Evolutionary conservation across 2,888 invertebrate genomes (phyloP).

Genomic region (Cenopis cana): DNA sequence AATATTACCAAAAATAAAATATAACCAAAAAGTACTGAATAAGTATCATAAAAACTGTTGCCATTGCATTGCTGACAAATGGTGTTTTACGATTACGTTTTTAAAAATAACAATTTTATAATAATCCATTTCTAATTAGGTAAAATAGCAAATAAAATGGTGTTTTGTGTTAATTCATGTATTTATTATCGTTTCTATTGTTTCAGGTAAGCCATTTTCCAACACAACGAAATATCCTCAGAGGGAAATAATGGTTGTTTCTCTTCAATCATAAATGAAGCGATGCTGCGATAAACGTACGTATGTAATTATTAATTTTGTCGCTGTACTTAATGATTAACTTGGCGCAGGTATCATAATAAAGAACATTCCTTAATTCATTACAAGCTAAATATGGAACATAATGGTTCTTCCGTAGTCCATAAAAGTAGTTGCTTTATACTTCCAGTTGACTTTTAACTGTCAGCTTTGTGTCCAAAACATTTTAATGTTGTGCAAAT

Average conservation of each 20-base stretch:
- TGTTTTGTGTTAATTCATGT: no score
- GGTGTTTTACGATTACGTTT: no score
- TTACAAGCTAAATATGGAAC: conserved; percentile 36
- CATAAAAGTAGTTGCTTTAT: conserved; percentile 28
- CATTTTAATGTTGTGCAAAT: background rate
- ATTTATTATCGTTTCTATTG: conserved; percentile 13
- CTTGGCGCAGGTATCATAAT: conserved; percentile 34
- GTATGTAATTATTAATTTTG: background rate
- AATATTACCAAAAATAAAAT: no score
- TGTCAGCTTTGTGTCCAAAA: conserved; percentile 13
- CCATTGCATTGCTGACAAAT: no score
- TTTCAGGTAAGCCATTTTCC: conserved; percentile 32
- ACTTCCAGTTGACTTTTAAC: conserved; percentile 13
- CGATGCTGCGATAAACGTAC: background rate
- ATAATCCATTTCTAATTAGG: no score
- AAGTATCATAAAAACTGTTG: no score
- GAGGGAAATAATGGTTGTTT: background rate
- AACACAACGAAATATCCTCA: background rate
- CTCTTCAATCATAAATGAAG: background rate
- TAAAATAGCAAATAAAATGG: no score
- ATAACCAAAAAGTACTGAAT: no score
- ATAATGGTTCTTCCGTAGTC: conserved; percentile 31
- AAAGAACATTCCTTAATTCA: conserved; percentile 30
- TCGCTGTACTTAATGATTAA: conserved; percentile 16
- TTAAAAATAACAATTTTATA: no score